phyloP scores from a whole-genome alignment of 2,797 vertebrate genomes.

The Falco rusticolus region DNA sequence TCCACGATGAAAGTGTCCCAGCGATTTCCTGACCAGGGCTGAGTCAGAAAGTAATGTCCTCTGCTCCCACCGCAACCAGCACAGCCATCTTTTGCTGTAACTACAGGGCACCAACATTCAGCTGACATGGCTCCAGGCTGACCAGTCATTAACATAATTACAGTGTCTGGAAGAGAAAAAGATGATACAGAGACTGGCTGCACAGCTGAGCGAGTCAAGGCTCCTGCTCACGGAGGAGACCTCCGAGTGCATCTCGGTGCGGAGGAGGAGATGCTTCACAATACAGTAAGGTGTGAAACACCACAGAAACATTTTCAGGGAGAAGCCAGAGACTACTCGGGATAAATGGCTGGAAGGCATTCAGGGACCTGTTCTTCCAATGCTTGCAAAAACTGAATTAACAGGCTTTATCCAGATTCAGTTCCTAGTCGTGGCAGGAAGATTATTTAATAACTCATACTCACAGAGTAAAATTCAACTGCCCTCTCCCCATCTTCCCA shows the following conservation, averaged over 20 bases:
- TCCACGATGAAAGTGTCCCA: not conserved
- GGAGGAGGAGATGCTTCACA: not conserved
- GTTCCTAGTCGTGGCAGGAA: not conserved
- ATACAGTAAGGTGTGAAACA: not conserved
- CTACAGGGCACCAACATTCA: accelerated
- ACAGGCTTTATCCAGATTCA: not conserved
- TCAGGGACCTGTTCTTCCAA: not conserved
- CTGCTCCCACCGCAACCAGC: not conserved
- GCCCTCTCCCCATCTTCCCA: not conserved
- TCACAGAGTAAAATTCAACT: not conserved
- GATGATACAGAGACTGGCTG: not conserved
- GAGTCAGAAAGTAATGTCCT: not conserved
- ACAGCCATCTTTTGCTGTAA: not conserved
- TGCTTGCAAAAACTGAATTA: not conserved
- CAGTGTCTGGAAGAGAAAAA: not conserved
- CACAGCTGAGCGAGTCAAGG: not conserved
- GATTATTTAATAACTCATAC: not conserved
- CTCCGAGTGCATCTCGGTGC: not conserved
- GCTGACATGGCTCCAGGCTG: not conserved
- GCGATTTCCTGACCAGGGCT: not conserved
- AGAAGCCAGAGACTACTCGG: not conserved
- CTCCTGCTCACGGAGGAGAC: not conserved
- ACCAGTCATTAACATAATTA: accelerated
- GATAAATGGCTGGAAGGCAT: not conserved
- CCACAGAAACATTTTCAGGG: not conserved